A percentile compares a stretch with the other conserved stretches of the same genome.
Evolutionary conservation across 2,888 invertebrate genomes (phyloP).

Genomic region (Microctonus aethiopoides): DNA sequence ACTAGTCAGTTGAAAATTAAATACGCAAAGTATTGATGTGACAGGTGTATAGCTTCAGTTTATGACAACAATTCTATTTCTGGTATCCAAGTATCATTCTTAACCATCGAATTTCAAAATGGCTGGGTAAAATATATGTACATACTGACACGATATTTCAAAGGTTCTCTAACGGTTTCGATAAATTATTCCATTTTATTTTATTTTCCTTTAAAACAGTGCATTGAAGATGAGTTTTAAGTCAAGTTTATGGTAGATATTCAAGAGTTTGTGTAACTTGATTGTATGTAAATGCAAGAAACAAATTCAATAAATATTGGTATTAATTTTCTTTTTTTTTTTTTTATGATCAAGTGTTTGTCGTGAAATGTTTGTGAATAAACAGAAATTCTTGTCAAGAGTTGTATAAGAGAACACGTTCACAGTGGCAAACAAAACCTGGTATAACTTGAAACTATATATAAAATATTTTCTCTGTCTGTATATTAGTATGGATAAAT

Average conservation of each 20-base stretch:
- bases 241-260: not conserved
- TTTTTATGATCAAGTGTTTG: not conserved
- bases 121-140: not conserved
- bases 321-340: not conserved
- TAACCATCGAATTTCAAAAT: not conserved
- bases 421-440: not conserved
- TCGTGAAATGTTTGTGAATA: not conserved
- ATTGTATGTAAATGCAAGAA: not conserved
- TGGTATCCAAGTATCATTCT: not conserved
- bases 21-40: constrained; percentile 5
- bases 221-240: not conserved
- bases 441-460: not conserved
- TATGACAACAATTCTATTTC: constrained; percentile 5
- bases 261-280: not conserved
- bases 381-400: not conserved
- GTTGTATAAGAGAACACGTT: not conserved
- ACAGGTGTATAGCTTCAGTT: constrained; percentile 25
- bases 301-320: not conserved
- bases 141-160: not conserved
- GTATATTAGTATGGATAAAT: too few relatives aligned
- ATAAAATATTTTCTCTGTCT: not conserved
- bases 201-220: not conserved
- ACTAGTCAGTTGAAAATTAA: constrained; percentile 4
- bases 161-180: not conserved
- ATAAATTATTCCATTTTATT: not conserved